A percentile compares a stretch with the other conserved stretches of the same genome.
phyloP scores from a whole-genome alignment of 2,113 vertebrate genomes.

The Lycaon pictus region DNA sequence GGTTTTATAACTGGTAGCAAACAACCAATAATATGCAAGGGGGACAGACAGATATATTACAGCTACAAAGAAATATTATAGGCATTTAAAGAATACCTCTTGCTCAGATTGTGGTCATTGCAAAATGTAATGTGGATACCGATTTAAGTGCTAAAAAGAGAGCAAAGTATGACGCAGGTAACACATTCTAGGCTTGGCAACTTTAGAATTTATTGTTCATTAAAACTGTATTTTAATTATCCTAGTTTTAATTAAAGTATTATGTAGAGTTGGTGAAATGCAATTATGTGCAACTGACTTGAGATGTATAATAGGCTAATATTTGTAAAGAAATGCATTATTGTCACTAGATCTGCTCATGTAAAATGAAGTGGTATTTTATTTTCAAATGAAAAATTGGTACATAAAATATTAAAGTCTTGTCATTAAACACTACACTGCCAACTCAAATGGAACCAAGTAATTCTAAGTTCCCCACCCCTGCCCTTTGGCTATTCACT shows the following conservation, averaged over 20 bases:
- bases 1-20: not conserved
- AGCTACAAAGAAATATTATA: not conserved
- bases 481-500: no score
- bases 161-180: slow-evolving; percentile 77
- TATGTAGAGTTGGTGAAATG: slow-evolving; percentile 86
- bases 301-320: slow-evolving; percentile 83
- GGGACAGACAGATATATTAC: not conserved
- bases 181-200: slow-evolving; percentile 81
- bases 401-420: slow-evolving; percentile 74
- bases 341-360: slow-evolving; percentile 73
- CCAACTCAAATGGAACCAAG: slow-evolving; percentile 63
- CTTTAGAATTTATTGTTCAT: slow-evolving; percentile 87
- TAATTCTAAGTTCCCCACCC: not conserved
- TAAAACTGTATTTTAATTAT: slow-evolving; percentile 88
- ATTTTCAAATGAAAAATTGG: slow-evolving; percentile 84
- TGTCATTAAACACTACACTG: slow-evolving; percentile 67
- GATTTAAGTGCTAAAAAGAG: slow-evolving; percentile 65
- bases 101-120: slow-evolving; percentile 26
- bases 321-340: slow-evolving; percentile 81
- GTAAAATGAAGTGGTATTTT: slow-evolving; percentile 81
- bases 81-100: not conserved
- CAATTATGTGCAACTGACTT: slow-evolving; percentile 87
- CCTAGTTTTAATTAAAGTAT: slow-evolving; percentile 89
- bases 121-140: slow-evolving; percentile 25
- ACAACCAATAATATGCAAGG: not conserved